A percentile compares a stretch with the other conserved stretches of the same genome.
These are phyloP conservation scores for Denticeps clupeoides DNA, from an alignment of 2,797 vertebrate species.

Conservation along the genomic window DNA sequence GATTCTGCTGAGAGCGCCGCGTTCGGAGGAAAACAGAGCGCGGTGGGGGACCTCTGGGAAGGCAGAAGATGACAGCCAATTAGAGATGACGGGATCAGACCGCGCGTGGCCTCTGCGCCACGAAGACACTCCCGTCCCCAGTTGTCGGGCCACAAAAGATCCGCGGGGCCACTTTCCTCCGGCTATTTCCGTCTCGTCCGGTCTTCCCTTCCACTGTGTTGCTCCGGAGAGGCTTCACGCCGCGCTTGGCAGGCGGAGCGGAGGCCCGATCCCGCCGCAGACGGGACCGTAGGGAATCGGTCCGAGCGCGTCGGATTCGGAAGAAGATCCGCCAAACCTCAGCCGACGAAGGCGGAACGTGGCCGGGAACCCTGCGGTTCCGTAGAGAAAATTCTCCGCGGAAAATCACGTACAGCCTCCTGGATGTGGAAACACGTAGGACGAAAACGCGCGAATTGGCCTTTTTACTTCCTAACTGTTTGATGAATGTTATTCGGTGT, in stretches of 20 bases:
- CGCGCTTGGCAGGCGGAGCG: slow-evolving; percentile 24
- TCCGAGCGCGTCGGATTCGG: slow-evolving; percentile 23
- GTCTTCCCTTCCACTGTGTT: slow-evolving; percentile 7
- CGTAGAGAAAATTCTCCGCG: no score
- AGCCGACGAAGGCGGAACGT: no score
- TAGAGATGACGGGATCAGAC: slow-evolving; percentile 34
- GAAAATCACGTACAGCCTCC: no score
- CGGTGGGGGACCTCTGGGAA: slow-evolving; percentile 6
- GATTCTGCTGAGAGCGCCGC: slow-evolving; percentile 28
- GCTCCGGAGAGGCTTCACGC: slow-evolving; percentile 23
- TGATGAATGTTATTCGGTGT: slow-evolving; percentile 7
- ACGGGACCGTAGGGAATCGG: slow-evolving; percentile 29
- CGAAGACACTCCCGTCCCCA: slow-evolving; percentile 11
- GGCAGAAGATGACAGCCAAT: slow-evolving; percentile 30
- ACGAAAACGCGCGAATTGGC: no score
- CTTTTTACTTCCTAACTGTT: slow-evolving; percentile 11
- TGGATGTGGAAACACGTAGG: no score
- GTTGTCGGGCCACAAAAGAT: slow-evolving; percentile 7
- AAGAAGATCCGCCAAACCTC: slow-evolving; percentile 23
- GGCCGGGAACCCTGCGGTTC: no score
- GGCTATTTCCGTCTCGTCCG: neutral
- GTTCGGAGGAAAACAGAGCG: neutral
- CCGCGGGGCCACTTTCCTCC: slow-evolving; percentile 7
- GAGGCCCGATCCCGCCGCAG: slow-evolving; percentile 35
- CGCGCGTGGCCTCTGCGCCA: slow-evolving; percentile 20